Conservation (phyloP, 2,888 invertebrate species). For the Drosophila macrospina region DNA sequence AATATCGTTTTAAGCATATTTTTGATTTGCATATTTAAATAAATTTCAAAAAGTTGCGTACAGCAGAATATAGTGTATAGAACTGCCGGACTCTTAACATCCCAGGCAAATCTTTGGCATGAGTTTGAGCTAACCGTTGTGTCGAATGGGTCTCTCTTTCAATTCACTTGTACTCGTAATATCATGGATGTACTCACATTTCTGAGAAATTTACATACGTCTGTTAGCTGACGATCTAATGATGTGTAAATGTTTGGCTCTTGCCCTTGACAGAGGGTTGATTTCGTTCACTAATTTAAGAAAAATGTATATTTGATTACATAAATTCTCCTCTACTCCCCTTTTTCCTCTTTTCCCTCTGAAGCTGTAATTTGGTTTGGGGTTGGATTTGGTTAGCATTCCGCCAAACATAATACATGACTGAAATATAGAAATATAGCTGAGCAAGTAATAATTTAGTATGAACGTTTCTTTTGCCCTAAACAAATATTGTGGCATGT, state of each 20-base stretch:
- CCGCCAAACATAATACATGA: constrained; percentile 20
- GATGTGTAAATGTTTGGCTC: constrained; percentile 61
- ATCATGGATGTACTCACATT: constrained; percentile 23
- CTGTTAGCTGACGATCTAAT: constrained; percentile 61
- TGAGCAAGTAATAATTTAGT: constrained; percentile 61
- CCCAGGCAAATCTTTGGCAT: constrained; percentile 20
- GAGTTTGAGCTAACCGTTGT: constrained; percentile 5
- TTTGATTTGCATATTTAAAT: too few relatives aligned
- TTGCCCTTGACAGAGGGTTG: constrained; percentile 21
- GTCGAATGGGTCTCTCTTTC: constrained; percentile 8
- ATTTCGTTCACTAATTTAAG: constrained; percentile 42
- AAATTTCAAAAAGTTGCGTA: too few relatives aligned
- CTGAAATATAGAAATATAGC: constrained; percentile 46
- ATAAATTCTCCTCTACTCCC: constrained; percentile 10
- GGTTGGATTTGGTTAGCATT: neutral
- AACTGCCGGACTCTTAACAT: neutral
- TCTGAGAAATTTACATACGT: constrained; percentile 38
- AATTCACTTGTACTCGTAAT: constrained; percentile 13
- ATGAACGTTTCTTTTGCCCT: constrained; percentile 40
- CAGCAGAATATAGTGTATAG: constrained; percentile 24
- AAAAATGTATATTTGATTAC: constrained; percentile 68
- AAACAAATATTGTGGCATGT: constrained; percentile 60
- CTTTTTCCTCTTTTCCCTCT: constrained; percentile 5
- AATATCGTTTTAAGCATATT: too few relatives aligned
- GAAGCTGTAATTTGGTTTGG: constrained; percentile 31